phyloP scores from a whole-genome alignment of 2,797 vertebrate genomes.

The Macropus fuliginosus region DNA sequence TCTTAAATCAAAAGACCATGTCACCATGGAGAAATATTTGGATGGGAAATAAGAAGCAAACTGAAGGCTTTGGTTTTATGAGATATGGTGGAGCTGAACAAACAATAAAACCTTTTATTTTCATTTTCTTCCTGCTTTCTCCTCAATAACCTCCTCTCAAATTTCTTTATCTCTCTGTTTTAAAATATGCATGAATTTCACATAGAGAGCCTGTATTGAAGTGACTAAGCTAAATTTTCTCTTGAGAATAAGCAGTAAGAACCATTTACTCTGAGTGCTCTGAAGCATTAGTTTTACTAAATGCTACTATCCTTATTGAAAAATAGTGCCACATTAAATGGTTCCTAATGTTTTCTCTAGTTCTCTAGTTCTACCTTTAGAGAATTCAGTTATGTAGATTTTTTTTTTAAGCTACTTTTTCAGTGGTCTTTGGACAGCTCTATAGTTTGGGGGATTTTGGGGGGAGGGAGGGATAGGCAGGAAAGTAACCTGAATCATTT shows the following conservation, averaged over 20 bases:
- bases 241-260: not conserved
- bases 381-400: not conserved
- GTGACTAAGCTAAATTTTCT: not conserved
- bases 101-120: not conserved
- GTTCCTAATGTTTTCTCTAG: not conserved
- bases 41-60: not conserved
- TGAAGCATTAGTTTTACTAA: not conserved
- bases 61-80: not conserved
- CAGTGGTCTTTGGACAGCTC: not conserved
- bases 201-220: not conserved
- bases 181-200: not conserved
- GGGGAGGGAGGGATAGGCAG: rapidly evolving
- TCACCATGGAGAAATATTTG: not conserved
- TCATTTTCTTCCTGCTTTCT: not conserved
- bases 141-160: not conserved
- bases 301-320: not conserved
- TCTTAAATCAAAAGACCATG: conserved; percentile 1
- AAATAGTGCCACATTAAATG: not conserved
- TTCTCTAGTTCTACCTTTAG: not conserved
- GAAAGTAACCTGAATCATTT: not conserved
- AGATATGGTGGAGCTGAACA: not conserved
- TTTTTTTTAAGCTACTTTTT: not conserved
- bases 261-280: not conserved
- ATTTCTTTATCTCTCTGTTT: not conserved
- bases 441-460: not conserved